Conservation (phyloP, 2,113 vertebrate genomes). For the Phasianus colchicus region DNA sequence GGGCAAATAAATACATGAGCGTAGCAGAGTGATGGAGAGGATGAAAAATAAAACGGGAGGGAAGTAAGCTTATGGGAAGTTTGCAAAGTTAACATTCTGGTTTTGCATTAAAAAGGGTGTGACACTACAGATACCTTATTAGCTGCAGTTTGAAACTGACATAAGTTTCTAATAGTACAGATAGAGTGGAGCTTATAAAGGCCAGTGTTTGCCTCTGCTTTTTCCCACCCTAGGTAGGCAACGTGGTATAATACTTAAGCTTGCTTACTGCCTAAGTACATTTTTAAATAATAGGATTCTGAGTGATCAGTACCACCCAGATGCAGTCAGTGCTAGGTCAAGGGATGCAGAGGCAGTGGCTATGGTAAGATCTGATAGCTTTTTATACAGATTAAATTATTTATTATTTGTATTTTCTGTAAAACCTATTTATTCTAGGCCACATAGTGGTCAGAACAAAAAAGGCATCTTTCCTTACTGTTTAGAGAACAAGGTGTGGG, state of each 20-base stretch:
- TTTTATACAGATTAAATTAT: not conserved
- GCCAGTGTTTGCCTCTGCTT: not conserved
- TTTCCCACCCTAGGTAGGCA: not conserved
- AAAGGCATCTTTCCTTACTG: not conserved
- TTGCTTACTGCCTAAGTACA: not conserved
- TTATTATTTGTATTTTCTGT: slow-evolving; percentile 16
- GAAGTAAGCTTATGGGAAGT: not conserved
- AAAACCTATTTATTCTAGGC: not conserved
- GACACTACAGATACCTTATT: not conserved
- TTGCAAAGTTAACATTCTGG: not conserved
- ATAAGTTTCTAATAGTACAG: not conserved
- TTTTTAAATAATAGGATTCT: fast-evolving
- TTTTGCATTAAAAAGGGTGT: not conserved
- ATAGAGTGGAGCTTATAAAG: not conserved
- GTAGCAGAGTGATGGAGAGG: not conserved
- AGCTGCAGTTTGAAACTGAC: not conserved
- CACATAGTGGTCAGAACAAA: not conserved
- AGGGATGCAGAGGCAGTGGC: not conserved
- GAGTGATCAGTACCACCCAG: not conserved
- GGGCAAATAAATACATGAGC: not conserved
- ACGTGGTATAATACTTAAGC: not conserved
- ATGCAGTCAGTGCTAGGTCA: not conserved
- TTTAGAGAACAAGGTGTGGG: not conserved
- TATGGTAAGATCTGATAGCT: not conserved
- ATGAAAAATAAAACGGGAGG: not conserved